Percentiles rank a stretch among this genome's conserved stretches.
Evolutionary conservation across 2,888 invertebrate species (phyloP).

Genomic region (Coremacera marginata): DNA sequence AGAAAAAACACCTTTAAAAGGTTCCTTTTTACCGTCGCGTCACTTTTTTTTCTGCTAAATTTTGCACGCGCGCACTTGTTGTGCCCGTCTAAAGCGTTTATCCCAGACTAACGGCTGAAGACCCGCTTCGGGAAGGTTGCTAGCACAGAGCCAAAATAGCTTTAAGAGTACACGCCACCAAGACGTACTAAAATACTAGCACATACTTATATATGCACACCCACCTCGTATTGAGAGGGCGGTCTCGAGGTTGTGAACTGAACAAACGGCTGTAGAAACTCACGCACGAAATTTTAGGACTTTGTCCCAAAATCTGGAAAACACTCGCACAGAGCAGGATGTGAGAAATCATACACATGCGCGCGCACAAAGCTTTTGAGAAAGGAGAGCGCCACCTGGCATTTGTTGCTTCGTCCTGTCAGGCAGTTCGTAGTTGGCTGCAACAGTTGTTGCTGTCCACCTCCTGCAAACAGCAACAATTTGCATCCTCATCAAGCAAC

Average conservation of each 20-base stretch:
- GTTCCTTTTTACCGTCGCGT: conserved; percentile 35
- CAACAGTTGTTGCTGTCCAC: conserved; percentile 42
- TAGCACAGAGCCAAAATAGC: conserved; percentile 36
- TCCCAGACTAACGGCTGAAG: conserved; percentile 67
- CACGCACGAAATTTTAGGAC: not conserved
- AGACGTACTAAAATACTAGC: conserved; percentile 7
- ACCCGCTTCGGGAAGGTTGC: conserved; percentile 63
- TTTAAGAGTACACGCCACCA: conserved; percentile 29
- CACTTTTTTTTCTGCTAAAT: conserved; percentile 27
- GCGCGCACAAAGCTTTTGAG: not conserved
- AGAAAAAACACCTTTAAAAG: conserved; percentile 4
- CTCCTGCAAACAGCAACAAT: conserved; percentile 46
- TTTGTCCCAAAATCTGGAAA: conserved; percentile 36
- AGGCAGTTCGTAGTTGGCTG: conserved; percentile 34
- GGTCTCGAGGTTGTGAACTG: not conserved
- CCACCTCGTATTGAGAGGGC: conserved; percentile 25
- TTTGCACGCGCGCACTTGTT: conserved; percentile 68
- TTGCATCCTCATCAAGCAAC: conserved; percentile 1
- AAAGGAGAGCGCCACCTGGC: not conserved
- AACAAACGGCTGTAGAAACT: not conserved
- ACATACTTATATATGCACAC: conserved; percentile 6
- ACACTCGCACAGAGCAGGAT: conserved; percentile 29
- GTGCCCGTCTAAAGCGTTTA: conserved; percentile 69
- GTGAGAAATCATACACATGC: not conserved
- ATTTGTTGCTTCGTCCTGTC: conserved; percentile 35